Conservation (phyloP, 2,888 invertebrate species). For the Amiota minor region DNA sequence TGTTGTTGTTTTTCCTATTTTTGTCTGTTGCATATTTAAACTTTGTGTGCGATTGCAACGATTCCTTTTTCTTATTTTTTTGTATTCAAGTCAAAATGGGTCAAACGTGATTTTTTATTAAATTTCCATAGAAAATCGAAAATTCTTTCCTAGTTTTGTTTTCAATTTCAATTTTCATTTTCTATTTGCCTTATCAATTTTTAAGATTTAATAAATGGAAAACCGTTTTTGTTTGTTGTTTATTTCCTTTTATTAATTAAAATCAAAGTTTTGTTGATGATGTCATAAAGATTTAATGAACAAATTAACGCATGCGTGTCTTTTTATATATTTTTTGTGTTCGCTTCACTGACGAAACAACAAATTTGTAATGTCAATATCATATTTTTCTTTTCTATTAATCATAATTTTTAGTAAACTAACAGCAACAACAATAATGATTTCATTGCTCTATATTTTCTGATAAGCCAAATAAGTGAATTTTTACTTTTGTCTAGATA, state of each 20-base stretch:
- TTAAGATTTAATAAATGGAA: not conserved
- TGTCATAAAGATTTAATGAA: conserved; percentile 25
- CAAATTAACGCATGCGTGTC: too few species aligned
- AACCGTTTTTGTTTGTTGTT: too few species aligned
- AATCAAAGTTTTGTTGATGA: conserved; percentile 38
- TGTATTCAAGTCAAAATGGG: conserved; percentile 3
- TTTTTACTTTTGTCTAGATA: too few species aligned
- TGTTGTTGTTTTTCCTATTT: not conserved
- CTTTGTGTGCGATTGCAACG: not conserved
- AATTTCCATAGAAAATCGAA: not conserved
- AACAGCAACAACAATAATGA: not conserved
- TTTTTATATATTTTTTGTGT: too few species aligned
- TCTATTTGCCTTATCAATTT: conserved; percentile 2
- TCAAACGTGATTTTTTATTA: not conserved
- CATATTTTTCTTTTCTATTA: too few species aligned
- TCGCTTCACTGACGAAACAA: too few species aligned
- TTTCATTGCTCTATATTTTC: too few species aligned
- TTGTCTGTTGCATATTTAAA: not conserved
- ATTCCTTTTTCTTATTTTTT: not conserved
- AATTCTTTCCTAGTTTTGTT: not conserved
- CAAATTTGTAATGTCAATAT: too few species aligned
- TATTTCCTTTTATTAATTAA: conserved; percentile 19
- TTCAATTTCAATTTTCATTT: not conserved
- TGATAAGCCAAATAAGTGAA: too few species aligned
- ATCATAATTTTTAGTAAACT: too few species aligned